Conservation (phyloP, 35 echinoderm and acorn worm genomes). For the Apostichopus japonicus region DNA sequence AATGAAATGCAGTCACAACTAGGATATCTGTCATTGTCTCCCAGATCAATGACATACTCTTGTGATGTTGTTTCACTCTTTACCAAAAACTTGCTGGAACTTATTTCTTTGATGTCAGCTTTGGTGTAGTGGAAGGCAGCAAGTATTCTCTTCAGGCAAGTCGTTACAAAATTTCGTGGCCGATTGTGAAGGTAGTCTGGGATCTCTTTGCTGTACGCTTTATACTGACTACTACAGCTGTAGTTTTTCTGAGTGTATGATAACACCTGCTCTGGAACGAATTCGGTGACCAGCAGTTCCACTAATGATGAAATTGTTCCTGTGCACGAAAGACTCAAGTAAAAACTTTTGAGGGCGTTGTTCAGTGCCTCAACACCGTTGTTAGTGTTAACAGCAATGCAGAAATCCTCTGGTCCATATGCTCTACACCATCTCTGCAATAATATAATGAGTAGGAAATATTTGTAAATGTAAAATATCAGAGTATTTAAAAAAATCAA, state of each 20-base stretch:
- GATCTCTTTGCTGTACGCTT: neutral
- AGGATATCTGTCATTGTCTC: constrained; percentile 2
- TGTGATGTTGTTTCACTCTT: neutral
- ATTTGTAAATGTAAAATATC: too few relatives aligned
- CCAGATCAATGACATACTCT: neutral
- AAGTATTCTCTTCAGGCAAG: neutral
- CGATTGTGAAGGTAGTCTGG: constrained; percentile 15
- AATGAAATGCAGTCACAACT: neutral
- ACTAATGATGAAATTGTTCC: neutral
- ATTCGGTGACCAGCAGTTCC: neutral
- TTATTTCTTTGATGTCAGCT: neutral
- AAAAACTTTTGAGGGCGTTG: neutral
- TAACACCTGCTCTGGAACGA: neutral
- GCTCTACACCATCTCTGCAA: constrained; percentile 34
- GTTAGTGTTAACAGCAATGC: constrained; percentile 11
- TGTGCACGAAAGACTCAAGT: neutral
- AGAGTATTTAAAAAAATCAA: too few relatives aligned
- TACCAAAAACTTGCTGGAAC: neutral
- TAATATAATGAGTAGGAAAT: neutral
- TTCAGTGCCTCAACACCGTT: constrained; percentile 8
- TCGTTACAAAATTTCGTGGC: neutral
- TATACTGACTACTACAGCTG: neutral
- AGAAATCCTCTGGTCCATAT: neutral
- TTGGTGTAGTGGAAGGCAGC: neutral
- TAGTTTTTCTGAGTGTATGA: neutral